phyloP scores from a whole-genome alignment of 2,797 vertebrate species.

The Clamator glandarius region DNA sequence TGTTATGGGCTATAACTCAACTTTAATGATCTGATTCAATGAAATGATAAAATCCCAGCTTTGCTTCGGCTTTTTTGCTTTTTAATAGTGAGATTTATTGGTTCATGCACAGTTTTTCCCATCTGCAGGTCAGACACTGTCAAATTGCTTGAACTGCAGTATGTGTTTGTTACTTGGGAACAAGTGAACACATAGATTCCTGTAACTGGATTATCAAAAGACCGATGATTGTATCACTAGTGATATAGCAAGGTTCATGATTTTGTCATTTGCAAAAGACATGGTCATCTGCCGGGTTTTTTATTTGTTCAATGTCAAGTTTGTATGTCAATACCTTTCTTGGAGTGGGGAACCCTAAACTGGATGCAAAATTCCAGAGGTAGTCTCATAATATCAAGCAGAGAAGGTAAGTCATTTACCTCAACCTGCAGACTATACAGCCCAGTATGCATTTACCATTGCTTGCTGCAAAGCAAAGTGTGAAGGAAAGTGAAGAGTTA shows the following conservation, averaged over 20 bases:
- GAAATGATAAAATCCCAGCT: slow-evolving; percentile 71
- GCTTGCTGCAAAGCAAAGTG: background rate
- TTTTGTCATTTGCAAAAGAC: slow-evolving; percentile 29
- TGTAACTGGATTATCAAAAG: slow-evolving; percentile 23
- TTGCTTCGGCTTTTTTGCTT: slow-evolving; percentile 45
- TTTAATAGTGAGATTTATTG: slow-evolving; percentile 48
- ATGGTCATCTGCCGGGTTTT: background rate
- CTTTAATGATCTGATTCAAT: slow-evolving; percentile 76
- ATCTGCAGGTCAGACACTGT: slow-evolving; percentile 28
- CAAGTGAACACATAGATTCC: background rate
- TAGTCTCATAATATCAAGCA: too few species aligned
- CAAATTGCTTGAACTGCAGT: background rate
- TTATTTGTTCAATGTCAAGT: background rate
- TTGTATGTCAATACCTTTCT: background rate
- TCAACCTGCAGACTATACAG: background rate
- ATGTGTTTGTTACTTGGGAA: background rate
- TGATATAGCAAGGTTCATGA: background rate
- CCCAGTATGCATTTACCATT: background rate
- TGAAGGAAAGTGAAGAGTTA: background rate
- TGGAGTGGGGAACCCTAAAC: background rate
- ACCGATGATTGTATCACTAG: background rate
- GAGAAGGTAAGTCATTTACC: too few species aligned
- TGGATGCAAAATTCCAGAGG: too few species aligned
- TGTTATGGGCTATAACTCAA: slow-evolving; percentile 73
- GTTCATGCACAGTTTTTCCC: background rate